phyloP scores from a whole-genome alignment of 2,113 vertebrate species.

The Columba livia region DNA sequence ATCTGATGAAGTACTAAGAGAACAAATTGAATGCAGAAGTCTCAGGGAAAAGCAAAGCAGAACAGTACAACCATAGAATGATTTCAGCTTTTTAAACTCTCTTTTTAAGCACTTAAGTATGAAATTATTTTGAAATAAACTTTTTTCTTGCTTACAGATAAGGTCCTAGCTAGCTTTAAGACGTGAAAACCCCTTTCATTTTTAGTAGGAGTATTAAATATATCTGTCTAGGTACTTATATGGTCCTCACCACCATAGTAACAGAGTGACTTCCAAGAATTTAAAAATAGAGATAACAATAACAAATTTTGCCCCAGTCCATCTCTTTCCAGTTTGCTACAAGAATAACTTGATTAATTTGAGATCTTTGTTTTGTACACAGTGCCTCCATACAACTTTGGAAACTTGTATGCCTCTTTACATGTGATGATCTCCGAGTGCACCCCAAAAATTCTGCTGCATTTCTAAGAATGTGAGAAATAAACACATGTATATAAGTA shows the following conservation, averaged over 20 bases:
- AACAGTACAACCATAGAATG: background rate
- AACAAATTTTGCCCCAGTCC: slow-evolving; percentile 12
- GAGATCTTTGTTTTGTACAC: slow-evolving; percentile 10
- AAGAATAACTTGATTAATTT: slow-evolving; percentile 43
- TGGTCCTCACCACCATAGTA: slow-evolving; percentile 8
- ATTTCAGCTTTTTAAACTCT: background rate
- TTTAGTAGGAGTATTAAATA: too few species aligned
- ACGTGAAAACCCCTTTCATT: background rate
- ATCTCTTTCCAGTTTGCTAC: background rate
- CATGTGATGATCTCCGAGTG: background rate
- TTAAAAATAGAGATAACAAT: slow-evolving; percentile 69
- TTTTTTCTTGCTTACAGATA: background rate
- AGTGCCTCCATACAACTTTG: background rate
- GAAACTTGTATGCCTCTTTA: background rate
- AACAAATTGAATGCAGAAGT: background rate
- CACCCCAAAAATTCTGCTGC: background rate
- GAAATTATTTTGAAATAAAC: background rate
- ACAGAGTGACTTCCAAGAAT: slow-evolving; percentile 38
- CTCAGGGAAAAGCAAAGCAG: background rate
- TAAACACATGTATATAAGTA: background rate
- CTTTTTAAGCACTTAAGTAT: background rate
- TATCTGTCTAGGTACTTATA: slow-evolving; percentile 52
- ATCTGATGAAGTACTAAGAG: background rate
- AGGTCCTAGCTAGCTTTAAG: background rate
- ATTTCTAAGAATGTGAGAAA: background rate